A percentile compares a stretch with the other conserved stretches of the same genome.
Evolutionary conservation across 2,113 vertebrate species (phyloP).

Genomic region (Cryptomyrus ogoouensis): DNA sequence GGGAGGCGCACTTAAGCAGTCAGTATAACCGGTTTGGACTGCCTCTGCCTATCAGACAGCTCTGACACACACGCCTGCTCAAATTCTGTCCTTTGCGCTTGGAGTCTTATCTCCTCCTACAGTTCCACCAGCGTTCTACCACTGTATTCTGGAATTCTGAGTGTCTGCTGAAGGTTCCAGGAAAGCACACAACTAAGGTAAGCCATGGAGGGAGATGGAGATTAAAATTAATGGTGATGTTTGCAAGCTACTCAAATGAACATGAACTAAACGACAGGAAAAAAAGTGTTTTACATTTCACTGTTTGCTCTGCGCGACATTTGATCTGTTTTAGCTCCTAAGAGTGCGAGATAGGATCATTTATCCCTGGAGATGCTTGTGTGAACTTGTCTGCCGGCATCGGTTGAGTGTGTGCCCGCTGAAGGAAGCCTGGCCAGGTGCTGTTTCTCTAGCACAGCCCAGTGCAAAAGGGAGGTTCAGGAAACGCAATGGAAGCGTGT

Average conservation of each 20-base stretch:
- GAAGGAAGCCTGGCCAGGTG: neutral
- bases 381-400: neutral
- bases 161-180: neutral
- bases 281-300: neutral
- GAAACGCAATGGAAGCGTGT: neutral
- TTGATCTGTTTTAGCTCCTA: neutral
- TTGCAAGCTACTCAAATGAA: neutral
- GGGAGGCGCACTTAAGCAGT: neutral
- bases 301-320: neutral
- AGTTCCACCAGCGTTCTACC: neutral
- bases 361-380: neutral
- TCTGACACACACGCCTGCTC: neutral
- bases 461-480: neutral
- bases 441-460: neutral
- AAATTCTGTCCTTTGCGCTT: neutral
- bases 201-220: neutral
- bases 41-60: conserved; percentile 1
- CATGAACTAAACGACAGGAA: neutral
- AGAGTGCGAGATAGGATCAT: neutral
- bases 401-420: neutral
- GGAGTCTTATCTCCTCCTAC: neutral
- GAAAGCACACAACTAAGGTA: neutral
- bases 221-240: neutral
- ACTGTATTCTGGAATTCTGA: neutral
- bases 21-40: neutral